Evolutionary conservation across 1,140 invertebrate genomes (phyloP).

Genomic region (Cydia splendana): DNA sequence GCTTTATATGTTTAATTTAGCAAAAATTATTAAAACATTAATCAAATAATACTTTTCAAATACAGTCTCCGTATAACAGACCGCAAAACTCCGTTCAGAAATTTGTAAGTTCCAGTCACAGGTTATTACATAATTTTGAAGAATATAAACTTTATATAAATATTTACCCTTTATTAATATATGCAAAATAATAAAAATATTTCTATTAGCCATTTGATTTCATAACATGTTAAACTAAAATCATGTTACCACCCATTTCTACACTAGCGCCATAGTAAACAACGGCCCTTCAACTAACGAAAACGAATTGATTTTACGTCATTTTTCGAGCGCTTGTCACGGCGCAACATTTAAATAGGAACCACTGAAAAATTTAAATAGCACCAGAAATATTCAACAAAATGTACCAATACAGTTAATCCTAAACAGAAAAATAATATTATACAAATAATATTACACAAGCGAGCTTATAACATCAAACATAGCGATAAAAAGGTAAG

Average conservation of each 20-base stretch:
- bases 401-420: conserved; percentile 40
- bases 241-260: background rate
- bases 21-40: no score
- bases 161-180: background rate
- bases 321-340: conserved; percentile 62
- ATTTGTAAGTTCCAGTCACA: background rate
- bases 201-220: background rate
- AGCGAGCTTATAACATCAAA: conserved; percentile 4
- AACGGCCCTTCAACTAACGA: conserved; percentile 30
- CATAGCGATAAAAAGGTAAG: conserved; percentile 2
- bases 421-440: background rate
- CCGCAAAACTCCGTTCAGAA: background rate
- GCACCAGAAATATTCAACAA: conserved; percentile 50
- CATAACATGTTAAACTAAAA: background rate
- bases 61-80: background rate
- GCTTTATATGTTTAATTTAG: no score
- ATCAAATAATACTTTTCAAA: background rate
- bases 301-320: conserved; percentile 69
- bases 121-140: background rate
- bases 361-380: conserved; percentile 50
- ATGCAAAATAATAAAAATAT: background rate
- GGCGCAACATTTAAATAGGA: conserved; percentile 75
- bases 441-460: background rate
- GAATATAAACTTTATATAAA: background rate
- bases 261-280: conserved; percentile 27